Base-by-base conservation (phyloP, 2,113 vertebrate species). In the Cyprinus carpio region DNA sequence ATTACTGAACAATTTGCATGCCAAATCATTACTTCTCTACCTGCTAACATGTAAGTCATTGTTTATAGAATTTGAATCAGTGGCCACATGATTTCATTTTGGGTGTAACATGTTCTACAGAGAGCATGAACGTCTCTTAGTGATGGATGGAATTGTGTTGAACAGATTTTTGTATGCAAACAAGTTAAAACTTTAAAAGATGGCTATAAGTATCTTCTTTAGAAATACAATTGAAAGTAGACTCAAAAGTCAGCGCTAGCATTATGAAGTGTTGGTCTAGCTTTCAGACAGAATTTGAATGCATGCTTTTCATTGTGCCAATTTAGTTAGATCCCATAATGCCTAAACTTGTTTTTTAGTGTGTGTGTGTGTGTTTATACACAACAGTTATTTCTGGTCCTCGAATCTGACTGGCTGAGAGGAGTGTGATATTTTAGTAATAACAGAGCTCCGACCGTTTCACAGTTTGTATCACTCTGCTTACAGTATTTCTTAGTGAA, bases 251-350 rank as follows among this genome's bases (percentile, higher is more conserved):
- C 37, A 37, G 37, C 6, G 7, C 6, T 37, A 7, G 37, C 6
- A 6, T 64, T 27, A 15, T 64, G 60, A 27, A 64, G 56, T 64
- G 0, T 27, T 64, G 60, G 25, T 64, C 25, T 64, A 64, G 60
- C 18, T 69, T 62, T 25, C 54, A 37, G 54, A 34, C 34, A 86
- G 56, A 34, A 37, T 77, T 76, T 65, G 8, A 67, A 75, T 65
- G 46, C 15, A 51, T 20, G 7, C 6, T 27, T 29, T 64, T 76
- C 64, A 64, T 54, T 86, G 46, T 51, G 43, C 27, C 12, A 27
- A 31, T 29, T 85, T 85, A 72, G 60, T 86, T 75, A 69, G 20
- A 83, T 82, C 75, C 81, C 51, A 23, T 27, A 72, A 49, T 34
- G 71, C 54, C 62, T 15, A 64, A 27, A 79, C 34, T 15, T 75